Evolutionary conservation across 1,140 invertebrate genomes (phyloP).

Genomic region (Zaprionus nigranus): DNA sequence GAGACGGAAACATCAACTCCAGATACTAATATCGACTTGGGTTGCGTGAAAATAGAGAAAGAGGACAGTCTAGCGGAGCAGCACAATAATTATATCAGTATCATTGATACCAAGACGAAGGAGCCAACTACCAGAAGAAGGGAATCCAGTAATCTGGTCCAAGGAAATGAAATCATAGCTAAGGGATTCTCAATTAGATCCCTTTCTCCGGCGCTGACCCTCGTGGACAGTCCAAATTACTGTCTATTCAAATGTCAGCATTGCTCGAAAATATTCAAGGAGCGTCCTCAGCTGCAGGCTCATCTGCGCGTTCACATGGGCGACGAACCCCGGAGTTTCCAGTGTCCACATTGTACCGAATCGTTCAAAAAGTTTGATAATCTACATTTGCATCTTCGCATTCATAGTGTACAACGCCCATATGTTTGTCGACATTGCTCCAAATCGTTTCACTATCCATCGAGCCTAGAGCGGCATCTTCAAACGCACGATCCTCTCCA

Average conservation of each 20-base stretch:
- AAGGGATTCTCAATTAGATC: background rate
- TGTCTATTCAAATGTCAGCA: background rate
- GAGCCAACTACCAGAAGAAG: background rate
- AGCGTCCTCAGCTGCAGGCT: background rate
- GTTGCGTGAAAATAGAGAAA: constrained; percentile 1
- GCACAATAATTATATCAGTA: background rate
- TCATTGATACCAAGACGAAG: too few relatives aligned
- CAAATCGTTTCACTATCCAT: background rate
- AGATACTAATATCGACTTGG: background rate
- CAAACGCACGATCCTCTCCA: background rate
- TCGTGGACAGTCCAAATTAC: background rate
- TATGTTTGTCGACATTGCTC: constrained; percentile 3
- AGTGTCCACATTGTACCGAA: constrained; percentile 2
- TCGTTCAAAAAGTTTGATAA: background rate
- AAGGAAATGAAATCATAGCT: background rate
- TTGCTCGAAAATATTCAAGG: background rate
- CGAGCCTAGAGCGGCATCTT: background rate
- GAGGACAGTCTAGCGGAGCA: background rate
- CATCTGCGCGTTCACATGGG: background rate
- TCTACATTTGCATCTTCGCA: constrained; percentile 13
- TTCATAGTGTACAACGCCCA: background rate
- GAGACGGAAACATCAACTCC: background rate
- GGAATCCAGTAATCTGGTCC: background rate
- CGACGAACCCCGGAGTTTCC: background rate
- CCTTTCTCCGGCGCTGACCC: background rate